Conservation (phyloP, 2,888 invertebrate genomes). For the Synanthedon andrenaeformis region DNA sequence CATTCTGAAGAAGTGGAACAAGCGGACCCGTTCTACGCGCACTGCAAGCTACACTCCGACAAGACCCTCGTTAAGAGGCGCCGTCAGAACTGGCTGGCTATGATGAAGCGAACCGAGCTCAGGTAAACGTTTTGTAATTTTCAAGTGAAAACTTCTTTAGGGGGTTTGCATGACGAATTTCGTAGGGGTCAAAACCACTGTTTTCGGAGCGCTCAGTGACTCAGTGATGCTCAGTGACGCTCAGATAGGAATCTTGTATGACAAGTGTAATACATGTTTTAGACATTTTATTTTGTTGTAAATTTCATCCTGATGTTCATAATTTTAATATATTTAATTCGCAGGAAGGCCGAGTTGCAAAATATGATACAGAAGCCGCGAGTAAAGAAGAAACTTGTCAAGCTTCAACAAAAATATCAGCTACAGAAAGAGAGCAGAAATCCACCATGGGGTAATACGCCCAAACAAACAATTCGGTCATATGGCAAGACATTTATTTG, state of each 20-base stretch:
- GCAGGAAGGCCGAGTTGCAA: constrained; percentile 68
- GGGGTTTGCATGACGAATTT: too few relatives aligned
- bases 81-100: constrained; percentile 86
- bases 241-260: background rate
- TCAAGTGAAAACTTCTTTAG: too few relatives aligned
- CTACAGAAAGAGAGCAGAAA: constrained; percentile 79
- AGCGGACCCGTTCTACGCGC: constrained; percentile 97
- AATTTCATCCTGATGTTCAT: background rate
- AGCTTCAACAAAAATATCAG: constrained; percentile 86
- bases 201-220: background rate
- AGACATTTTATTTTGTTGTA: background rate
- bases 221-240: too few relatives aligned
- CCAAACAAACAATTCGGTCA: background rate
- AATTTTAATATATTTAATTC: constrained; percentile 2
- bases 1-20: constrained; percentile 91
- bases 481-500: background rate
- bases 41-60: constrained; percentile 95
- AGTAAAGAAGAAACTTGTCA: constrained; percentile 83
- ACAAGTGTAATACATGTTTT: background rate
- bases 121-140: constrained; percentile 34
- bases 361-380: constrained; percentile 77
- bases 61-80: constrained; percentile 85
- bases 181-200: too few relatives aligned
- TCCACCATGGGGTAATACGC: constrained; percentile 83
- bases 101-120: constrained; percentile 83